A percentile compares a stretch with the other conserved stretches of the same genome.
phyloP scores from a whole-genome alignment of 2,797 vertebrate genomes.

The Erpetoichthys calabaricus region DNA sequence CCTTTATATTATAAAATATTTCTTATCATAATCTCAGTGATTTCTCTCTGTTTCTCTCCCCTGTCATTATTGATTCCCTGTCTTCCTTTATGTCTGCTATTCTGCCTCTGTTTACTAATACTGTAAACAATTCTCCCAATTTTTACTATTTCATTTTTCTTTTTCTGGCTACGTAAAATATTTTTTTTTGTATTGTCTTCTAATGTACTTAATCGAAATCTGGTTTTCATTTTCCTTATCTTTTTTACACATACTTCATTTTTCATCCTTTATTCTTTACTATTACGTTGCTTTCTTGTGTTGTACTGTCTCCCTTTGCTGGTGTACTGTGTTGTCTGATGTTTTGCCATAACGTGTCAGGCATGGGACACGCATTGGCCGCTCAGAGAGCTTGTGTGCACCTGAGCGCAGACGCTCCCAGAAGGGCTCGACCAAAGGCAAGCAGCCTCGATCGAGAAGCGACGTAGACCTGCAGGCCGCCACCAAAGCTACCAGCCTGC shows the following conservation, averaged over 20 bases:
- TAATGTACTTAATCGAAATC: no score
- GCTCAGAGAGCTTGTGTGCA: conserved; percentile 78
- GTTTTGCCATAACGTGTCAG: conserved; percentile 20
- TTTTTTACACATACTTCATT: no score
- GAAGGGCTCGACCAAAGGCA: conserved; percentile 62
- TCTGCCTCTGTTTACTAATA: no score
- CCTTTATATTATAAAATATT: no score
- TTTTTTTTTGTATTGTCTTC: no score
- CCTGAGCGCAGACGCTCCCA: conserved; percentile 65
- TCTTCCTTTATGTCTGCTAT: neutral
- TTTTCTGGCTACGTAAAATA: no score
- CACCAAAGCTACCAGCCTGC: conserved; percentile 33
- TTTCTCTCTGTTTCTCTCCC: neutral
- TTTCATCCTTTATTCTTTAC: no score
- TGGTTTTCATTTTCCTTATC: no score
- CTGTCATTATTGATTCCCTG: neutral
- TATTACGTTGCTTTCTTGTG: neutral
- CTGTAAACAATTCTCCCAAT: no score
- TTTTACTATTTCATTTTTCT: no score
- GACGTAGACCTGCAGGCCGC: conserved; percentile 79
- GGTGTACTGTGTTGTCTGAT: conserved; percentile 1
- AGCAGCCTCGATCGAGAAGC: conserved; percentile 78
- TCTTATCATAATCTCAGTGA: conserved; percentile 16
- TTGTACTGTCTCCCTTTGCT: neutral
- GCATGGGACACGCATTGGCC: conserved; percentile 59